These are phyloP conservation scores for Sinella curviseta DNA, from an alignment of 1,140 invertebrate species.

Conservation along the genomic window DNA sequence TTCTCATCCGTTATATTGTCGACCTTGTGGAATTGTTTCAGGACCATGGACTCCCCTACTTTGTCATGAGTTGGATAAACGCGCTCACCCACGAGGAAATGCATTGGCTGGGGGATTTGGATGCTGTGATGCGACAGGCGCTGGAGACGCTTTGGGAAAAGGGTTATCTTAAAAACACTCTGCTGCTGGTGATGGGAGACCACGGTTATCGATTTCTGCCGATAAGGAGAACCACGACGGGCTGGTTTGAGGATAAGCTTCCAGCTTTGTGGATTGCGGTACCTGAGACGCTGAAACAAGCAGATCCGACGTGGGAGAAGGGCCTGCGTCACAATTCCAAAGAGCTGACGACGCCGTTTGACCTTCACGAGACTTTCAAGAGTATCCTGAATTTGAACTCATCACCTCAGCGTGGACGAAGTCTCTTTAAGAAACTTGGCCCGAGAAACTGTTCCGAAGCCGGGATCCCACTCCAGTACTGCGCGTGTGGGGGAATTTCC, in stretches of 20 bases:
- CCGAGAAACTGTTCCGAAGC: neutral
- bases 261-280: conserved; percentile 42
- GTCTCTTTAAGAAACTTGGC: neutral
- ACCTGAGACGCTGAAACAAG: conserved; percentile 32
- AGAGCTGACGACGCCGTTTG: neutral
- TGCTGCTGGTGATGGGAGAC: conserved; percentile 46
- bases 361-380: neutral
- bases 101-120: neutral
- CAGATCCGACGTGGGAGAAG: conserved; percentile 52
- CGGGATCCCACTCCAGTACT: neutral
- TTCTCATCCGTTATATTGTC: conserved; percentile 28
- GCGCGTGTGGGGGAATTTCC: neutral
- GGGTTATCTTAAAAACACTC: conserved; percentile 33
- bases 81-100: conserved; percentile 35
- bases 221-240: conserved; percentile 37
- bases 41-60: conserved; percentile 26
- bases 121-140: conserved; percentile 21
- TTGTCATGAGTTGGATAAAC: conserved; percentile 35
- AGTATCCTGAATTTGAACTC: neutral
- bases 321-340: conserved; percentile 55
- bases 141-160: neutral
- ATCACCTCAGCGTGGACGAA: neutral
- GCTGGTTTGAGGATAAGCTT: conserved; percentile 49
- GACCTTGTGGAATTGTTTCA: conserved; percentile 2
- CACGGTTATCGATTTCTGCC: conserved; percentile 50